Evolutionary conservation across 2,888 invertebrate genomes (phyloP).

Genomic region (Spisula solida): DNA sequence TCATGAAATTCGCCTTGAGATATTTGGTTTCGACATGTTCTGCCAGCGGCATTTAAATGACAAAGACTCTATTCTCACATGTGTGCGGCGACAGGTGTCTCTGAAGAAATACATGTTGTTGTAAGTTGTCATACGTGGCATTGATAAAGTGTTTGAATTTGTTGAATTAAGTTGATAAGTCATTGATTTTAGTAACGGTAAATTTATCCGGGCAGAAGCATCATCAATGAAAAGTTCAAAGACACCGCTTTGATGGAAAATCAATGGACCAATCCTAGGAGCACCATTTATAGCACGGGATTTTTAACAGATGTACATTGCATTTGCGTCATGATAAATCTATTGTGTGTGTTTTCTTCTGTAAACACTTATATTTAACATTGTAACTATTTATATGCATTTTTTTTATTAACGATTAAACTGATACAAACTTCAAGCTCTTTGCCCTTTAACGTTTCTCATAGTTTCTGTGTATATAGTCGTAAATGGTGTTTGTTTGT

Average conservation of each 20-base stretch:
- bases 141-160: conserved; percentile 22
- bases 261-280: background rate
- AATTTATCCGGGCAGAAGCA: background rate
- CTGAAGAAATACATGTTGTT: background rate
- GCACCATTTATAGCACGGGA: background rate
- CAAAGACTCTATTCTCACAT: conserved; percentile 13
- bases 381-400: background rate
- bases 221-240: conserved; percentile 21
- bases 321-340: background rate
- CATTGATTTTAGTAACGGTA: conserved; percentile 26
- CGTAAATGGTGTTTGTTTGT: no score
- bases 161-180: conserved; percentile 25
- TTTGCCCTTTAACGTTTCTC: no score
- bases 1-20: background rate
- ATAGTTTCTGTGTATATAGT: no score
- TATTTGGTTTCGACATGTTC: conserved; percentile 30
- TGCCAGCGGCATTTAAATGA: conserved; percentile 25
- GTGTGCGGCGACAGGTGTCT: conserved; percentile 43
- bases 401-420: no score
- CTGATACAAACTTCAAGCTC: no score
- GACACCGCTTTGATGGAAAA: background rate
- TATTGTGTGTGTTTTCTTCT: background rate
- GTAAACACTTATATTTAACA: background rate
- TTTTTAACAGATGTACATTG: no score
- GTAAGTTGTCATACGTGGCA: background rate